phyloP scores from a whole-genome alignment of 2,113 vertebrate genomes.

The Eulemur rufifrons region DNA sequence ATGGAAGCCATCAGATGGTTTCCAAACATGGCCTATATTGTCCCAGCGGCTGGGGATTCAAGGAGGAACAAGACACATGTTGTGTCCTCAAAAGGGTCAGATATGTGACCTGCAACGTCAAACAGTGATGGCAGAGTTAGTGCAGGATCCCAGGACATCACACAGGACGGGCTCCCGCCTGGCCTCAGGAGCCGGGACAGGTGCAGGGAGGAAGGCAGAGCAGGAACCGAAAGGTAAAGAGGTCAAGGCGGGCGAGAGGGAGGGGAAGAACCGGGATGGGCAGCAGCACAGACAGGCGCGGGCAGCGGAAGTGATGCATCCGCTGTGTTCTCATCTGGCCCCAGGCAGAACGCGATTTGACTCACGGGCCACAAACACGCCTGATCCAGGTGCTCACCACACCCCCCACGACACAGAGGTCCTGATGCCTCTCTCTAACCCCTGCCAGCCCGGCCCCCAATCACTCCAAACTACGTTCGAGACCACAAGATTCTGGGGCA shows the following conservation, averaged over 20 bases:
- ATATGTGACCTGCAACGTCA: background rate
- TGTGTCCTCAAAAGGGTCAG: background rate
- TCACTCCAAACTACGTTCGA: background rate
- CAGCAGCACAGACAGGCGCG: fast-evolving
- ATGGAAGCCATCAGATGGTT: background rate
- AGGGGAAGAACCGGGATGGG: fast-evolving
- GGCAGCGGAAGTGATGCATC: fast-evolving
- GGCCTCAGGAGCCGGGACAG: background rate
- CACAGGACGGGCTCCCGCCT: background rate
- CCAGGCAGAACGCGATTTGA: background rate
- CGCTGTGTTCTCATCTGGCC: fast-evolving
- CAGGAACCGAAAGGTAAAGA: background rate
- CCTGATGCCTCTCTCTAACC: background rate
- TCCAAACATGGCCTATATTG: fast-evolving
- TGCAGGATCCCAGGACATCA: background rate
- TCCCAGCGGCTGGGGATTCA: background rate
- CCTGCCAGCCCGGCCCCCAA: background rate
- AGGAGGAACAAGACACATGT: background rate
- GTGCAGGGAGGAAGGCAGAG: background rate
- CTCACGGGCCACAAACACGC: fast-evolving
- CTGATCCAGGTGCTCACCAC: background rate
- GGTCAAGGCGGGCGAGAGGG: background rate
- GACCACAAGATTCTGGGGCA: background rate
- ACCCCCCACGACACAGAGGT: fast-evolving
- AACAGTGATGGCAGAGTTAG: background rate